Percentiles rank a stretch among this genome's conserved stretches.
phyloP scores from a whole-genome alignment of 1,140 invertebrate species.

The Helicoverpa zea region DNA sequence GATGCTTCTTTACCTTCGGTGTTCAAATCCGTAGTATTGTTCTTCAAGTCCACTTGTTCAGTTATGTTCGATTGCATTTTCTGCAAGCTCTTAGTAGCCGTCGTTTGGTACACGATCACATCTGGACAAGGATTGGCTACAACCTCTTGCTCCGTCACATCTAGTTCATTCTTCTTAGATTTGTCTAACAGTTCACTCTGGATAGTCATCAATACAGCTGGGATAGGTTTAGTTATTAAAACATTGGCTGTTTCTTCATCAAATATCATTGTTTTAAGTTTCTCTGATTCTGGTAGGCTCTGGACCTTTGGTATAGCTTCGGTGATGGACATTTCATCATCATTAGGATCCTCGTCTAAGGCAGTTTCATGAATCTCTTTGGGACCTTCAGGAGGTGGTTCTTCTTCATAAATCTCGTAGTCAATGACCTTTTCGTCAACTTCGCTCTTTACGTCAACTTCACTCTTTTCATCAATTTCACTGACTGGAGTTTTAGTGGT shows the following conservation, averaged over 20 bases:
- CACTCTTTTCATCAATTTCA: neutral
- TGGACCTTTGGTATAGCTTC: neutral
- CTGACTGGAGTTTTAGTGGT: neutral
- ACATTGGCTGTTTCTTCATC: slow-evolving; percentile 32
- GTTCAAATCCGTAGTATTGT: neutral
- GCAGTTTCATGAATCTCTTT: neutral
- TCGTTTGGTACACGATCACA: slow-evolving; percentile 65
- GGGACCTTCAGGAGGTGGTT: neutral
- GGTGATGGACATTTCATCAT: neutral
- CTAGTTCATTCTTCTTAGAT: neutral
- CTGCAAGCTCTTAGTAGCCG: slow-evolving; percentile 16
- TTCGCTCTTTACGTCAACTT: neutral
- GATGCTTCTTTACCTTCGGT: neutral
- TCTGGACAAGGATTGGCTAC: slow-evolving; percentile 30
- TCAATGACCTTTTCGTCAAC: neutral
- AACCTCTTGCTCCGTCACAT: neutral
- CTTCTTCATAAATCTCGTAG: slow-evolving; percentile 1
- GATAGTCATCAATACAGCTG: neutral
- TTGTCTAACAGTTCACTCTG: neutral
- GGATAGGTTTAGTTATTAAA: slow-evolving; percentile 35
- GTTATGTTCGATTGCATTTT: slow-evolving; percentile 13
- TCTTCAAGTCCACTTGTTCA: slow-evolving; percentile 36
- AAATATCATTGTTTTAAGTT: slow-evolving; percentile 6
- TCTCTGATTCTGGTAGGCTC: neutral
- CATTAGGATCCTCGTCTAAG: neutral